These are phyloP conservation scores for Trogon melanurus DNA, from an alignment of 2,113 vertebrate genomes.

Conservation along the genomic window DNA sequence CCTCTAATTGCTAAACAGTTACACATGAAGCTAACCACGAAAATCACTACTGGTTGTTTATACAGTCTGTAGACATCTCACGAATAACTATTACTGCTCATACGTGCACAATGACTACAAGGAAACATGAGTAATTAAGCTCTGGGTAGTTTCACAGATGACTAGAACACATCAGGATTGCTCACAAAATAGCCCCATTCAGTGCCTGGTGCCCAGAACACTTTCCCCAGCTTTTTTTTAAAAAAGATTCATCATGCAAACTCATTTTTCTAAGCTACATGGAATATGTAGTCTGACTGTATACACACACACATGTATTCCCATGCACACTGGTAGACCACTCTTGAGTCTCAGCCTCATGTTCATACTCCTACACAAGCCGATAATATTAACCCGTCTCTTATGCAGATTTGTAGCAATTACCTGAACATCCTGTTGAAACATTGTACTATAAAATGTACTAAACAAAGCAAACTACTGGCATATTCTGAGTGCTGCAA, in stretches of 20 bases:
- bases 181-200: not conserved
- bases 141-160: not conserved
- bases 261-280: constrained; percentile 1
- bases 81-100: not conserved
- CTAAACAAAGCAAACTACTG: not conserved
- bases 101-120: not conserved
- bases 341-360: not conserved
- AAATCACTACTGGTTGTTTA: constrained; percentile 28
- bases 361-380: not conserved
- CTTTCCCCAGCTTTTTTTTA: not conserved
- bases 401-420: not conserved
- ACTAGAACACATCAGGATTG: not conserved
- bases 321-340: not conserved
- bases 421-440: not conserved
- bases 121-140: constrained; percentile 19
- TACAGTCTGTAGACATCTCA: not conserved
- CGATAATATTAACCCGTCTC: not conserved
- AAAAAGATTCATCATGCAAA: not conserved
- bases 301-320: not conserved
- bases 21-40: not conserved
- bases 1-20: not conserved
- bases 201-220: not conserved
- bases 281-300: not conserved
- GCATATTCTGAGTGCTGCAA: not conserved
- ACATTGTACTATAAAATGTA: not conserved